Percentiles rank a stretch among this genome's conserved stretches.
These are phyloP conservation scores for Bubo bubo DNA, from an alignment of 2,113 vertebrate species.

Conservation along the genomic window DNA sequence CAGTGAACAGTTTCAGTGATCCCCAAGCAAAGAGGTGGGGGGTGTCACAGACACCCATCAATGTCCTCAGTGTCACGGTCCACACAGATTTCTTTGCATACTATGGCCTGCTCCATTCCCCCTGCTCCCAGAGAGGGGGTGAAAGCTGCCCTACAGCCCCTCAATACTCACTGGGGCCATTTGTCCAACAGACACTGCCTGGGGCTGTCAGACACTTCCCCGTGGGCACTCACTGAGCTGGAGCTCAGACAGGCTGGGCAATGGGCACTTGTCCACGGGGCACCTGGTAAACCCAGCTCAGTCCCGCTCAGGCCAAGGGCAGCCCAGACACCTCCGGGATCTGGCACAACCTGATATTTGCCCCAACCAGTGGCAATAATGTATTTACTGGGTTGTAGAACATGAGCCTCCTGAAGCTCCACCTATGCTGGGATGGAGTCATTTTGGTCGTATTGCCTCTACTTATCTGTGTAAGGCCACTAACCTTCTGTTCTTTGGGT, in stretches of 20 bases:
- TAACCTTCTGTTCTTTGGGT: not conserved
- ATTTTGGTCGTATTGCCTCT: not conserved
- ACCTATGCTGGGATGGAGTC: not conserved
- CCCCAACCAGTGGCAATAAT: not conserved
- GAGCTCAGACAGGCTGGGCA: not conserved
- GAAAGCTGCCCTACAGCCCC: not conserved
- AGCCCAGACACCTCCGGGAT: not conserved
- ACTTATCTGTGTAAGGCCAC: not conserved
- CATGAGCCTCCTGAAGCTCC: not conserved
- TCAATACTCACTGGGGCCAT: accelerated
- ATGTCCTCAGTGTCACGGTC: accelerated
- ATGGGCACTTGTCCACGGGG: not conserved
- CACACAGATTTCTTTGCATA: not conserved
- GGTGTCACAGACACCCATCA: not conserved
- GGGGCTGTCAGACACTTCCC: not conserved
- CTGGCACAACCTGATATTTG: not conserved
- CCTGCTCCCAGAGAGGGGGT: not conserved
- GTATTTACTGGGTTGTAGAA: not conserved
- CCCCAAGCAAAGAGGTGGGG: not conserved
- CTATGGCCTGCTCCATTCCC: not conserved
- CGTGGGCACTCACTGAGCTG: accelerated
- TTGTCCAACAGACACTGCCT: accelerated
- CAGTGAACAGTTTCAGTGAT: accelerated
- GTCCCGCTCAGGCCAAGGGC: accelerated
- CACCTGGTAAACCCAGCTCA: not conserved